Percentiles rank a stretch among this genome's conserved stretches.
Evolutionary conservation across 2,113 vertebrate species (phyloP).

Genomic region (Ceyx cyanopectus): DNA sequence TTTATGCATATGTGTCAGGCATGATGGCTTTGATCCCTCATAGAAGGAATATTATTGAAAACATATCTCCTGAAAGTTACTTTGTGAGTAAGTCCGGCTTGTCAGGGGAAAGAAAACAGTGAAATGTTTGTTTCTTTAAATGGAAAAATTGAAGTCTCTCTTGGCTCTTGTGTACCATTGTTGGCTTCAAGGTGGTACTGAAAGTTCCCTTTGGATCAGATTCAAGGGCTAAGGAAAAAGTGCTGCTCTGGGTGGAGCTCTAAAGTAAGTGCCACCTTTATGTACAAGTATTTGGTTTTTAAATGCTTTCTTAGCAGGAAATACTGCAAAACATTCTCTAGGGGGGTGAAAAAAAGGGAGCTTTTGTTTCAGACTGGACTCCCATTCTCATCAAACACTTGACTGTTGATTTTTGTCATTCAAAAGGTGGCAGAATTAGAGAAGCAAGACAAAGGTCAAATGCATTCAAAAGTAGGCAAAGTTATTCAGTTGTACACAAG

Average conservation of each 20-base stretch:
- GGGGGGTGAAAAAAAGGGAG: background rate
- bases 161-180: too few species aligned
- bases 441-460: background rate
- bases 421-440: background rate
- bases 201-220: too few species aligned
- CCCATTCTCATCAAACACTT: background rate
- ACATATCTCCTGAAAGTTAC: too few species aligned
- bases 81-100: too few species aligned
- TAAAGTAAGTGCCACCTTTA: constrained; percentile 21
- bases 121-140: too few species aligned
- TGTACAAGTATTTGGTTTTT: background rate
- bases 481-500: background rate
- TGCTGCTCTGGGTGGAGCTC: constrained; percentile 52
- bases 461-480: background rate
- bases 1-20: too few species aligned
- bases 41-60: too few species aligned
- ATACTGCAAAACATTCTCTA: constrained; percentile 22
- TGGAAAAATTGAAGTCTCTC: too few species aligned
- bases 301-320: constrained; percentile 50
- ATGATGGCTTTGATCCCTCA: too few species aligned
- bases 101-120: too few species aligned
- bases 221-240: constrained; percentile 35
- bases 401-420: background rate
- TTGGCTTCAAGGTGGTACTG: too few species aligned
- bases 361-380: background rate